Conservation (phyloP, 2,113 vertebrate species). For the rat (Rattus norvegicus) region DNA sequence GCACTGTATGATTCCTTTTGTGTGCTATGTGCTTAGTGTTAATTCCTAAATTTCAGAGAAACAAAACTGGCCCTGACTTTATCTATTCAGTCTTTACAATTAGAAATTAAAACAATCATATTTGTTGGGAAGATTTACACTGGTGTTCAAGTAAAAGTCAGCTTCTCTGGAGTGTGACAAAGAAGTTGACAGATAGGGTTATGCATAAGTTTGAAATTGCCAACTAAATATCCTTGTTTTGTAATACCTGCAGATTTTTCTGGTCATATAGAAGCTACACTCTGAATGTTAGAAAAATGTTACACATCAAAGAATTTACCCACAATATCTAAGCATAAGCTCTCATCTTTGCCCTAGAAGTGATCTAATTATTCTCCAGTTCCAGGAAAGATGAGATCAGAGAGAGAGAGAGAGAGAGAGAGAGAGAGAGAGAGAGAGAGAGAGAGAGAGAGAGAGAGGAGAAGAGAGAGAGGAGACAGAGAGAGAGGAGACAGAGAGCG, state of each 20-base stretch:
- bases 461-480: too few species aligned
- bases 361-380: background rate
- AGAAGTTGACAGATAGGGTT: background rate
- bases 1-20: background rate
- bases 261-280: background rate
- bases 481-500: too few species aligned
- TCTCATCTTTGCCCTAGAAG: background rate
- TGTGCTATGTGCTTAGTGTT: background rate
- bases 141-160: background rate
- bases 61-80: background rate
- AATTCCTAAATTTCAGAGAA: background rate
- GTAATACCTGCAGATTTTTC: background rate
- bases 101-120: background rate
- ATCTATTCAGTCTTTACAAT: background rate
- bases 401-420: background rate
- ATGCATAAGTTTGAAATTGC: background rate
- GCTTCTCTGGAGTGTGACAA: background rate
- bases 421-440: background rate
- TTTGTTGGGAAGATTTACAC: background rate
- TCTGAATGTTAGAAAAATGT: background rate
- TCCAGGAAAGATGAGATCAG: background rate
- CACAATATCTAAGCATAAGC: background rate
- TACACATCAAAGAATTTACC: background rate
- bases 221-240: background rate
- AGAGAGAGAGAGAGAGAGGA: too few species aligned